phyloP scores from a whole-genome alignment of 2,888 invertebrate genomes.

The Melanchra persicariae region DNA sequence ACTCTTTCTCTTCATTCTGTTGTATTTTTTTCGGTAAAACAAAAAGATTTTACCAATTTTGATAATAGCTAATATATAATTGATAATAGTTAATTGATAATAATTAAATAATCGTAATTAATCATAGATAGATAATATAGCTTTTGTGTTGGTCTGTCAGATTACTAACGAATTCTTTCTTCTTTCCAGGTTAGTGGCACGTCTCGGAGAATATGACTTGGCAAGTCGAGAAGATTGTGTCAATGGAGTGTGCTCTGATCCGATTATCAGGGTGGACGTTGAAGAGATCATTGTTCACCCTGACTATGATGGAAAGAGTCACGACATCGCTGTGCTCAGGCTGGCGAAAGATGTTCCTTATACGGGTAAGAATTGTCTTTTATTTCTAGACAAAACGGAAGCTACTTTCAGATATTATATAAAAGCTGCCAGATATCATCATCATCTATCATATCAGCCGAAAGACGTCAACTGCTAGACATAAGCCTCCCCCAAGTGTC shows the following conservation, averaged over 20 bases:
- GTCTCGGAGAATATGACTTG: slow-evolving; percentile 74
- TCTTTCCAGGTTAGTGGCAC: slow-evolving; percentile 67
- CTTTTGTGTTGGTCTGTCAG: too few relatives aligned
- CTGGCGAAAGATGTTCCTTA: slow-evolving; percentile 70
- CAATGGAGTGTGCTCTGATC: slow-evolving; percentile 68
- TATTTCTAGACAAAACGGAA: background rate
- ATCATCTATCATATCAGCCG: too few relatives aligned
- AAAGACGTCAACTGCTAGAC: too few relatives aligned
- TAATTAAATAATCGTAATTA: too few relatives aligned
- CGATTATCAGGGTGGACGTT: slow-evolving; percentile 62
- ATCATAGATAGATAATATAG: too few relatives aligned
- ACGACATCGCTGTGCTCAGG: slow-evolving; percentile 75
- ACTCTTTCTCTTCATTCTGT: background rate
- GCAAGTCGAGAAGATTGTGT: slow-evolving; percentile 62
- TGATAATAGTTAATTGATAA: too few relatives aligned
- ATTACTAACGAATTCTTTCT: slow-evolving; percentile 1
- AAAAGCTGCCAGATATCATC: too few relatives aligned
- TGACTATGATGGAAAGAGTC: slow-evolving; percentile 65
- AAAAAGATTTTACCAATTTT: background rate
- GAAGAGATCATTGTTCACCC: slow-evolving; percentile 67
- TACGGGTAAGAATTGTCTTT: slow-evolving; percentile 69
- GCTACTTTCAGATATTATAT: background rate
- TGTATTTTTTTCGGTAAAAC: background rate
- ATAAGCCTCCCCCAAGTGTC: too few relatives aligned
- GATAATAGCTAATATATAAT: too few relatives aligned